These are phyloP conservation scores for Cavia porcellus DNA, from an alignment of 2,113 vertebrate species.

Conservation along the genomic window DNA sequence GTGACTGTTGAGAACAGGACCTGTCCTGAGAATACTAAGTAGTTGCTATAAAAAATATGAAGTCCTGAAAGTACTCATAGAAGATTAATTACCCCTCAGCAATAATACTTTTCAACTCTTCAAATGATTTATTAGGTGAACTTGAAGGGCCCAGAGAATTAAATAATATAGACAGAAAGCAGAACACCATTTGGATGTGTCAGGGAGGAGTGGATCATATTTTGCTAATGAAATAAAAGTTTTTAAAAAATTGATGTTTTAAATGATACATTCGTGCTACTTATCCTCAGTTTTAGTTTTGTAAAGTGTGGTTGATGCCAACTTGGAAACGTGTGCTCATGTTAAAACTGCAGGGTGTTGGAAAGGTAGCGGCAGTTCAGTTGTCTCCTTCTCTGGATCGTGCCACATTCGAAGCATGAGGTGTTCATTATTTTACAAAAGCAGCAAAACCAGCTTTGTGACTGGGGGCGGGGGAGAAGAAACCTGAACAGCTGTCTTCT, in stretches of 20 bases:
- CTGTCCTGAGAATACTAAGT: background rate
- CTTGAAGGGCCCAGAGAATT: slow-evolving; percentile 40
- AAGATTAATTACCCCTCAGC: background rate
- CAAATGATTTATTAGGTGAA: slow-evolving; percentile 4
- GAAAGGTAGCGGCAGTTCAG: slow-evolving; percentile 50
- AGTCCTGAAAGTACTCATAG: background rate
- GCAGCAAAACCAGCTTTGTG: slow-evolving; percentile 71
- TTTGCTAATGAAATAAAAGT: slow-evolving; percentile 70
- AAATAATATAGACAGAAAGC: slow-evolving; percentile 6
- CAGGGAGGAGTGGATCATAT: slow-evolving; percentile 40
- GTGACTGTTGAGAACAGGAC: background rate
- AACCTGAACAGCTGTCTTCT: slow-evolving; percentile 84
- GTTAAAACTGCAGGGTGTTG: slow-evolving; percentile 38
- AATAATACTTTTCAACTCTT: background rate
- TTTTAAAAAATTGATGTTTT: slow-evolving; percentile 76
- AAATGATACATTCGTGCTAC: slow-evolving; percentile 8
- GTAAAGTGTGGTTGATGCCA: slow-evolving; percentile 55
- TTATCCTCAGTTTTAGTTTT: slow-evolving; percentile 65
- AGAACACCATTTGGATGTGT: slow-evolving; percentile 28
- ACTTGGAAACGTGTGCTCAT: background rate
- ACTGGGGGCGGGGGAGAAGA: slow-evolving; percentile 58
- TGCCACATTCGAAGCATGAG: slow-evolving; percentile 72
- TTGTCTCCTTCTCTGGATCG: slow-evolving; percentile 75
- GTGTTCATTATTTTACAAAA: slow-evolving; percentile 80
- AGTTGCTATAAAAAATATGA: slow-evolving; percentile 29